Evolutionary conservation across 2,113 vertebrate genomes (phyloP).

Genomic region (Balaenoptera acutorostrata): DNA sequence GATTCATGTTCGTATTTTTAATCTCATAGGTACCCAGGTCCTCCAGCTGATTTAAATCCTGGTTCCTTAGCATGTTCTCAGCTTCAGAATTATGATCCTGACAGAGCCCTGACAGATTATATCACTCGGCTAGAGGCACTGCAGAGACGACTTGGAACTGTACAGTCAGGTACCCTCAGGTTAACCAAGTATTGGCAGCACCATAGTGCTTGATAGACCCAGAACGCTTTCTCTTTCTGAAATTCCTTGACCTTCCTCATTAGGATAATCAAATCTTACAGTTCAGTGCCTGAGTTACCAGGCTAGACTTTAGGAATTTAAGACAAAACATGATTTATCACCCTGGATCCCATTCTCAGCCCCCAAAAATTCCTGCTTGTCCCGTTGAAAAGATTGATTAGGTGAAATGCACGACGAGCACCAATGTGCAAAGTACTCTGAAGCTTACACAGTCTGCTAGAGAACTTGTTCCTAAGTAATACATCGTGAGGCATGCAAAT

Average conservation of each 20-base stretch:
- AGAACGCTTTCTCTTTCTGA: neutral
- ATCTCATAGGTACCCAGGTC: slow-evolving; percentile 81
- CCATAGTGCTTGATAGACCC: neutral
- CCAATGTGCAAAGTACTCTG: neutral
- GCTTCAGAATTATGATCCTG: slow-evolving; percentile 96
- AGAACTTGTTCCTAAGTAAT: neutral
- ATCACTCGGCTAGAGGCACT: slow-evolving; percentile 94
- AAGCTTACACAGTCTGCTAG: no score
- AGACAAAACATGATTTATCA: neutral
- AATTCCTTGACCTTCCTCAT: neutral
- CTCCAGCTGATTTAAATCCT: slow-evolving; percentile 77
- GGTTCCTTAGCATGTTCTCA: slow-evolving; percentile 88
- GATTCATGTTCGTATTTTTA: slow-evolving; percentile 4
- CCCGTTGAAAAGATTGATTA: neutral
- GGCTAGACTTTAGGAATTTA: neutral
- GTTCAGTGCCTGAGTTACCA: neutral
- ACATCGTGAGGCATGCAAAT: neutral
- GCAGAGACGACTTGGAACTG: slow-evolving; percentile 91
- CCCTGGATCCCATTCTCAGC: neutral
- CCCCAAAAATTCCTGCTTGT: neutral
- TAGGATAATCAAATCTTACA: neutral
- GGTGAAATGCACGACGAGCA: neutral
- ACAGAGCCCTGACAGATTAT: slow-evolving; percentile 95
- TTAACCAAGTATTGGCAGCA: neutral
- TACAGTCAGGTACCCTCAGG: slow-evolving; percentile 87